Evolutionary conservation across 2,797 vertebrate species (phyloP).

Genomic region (Emys orbicularis): DNA sequence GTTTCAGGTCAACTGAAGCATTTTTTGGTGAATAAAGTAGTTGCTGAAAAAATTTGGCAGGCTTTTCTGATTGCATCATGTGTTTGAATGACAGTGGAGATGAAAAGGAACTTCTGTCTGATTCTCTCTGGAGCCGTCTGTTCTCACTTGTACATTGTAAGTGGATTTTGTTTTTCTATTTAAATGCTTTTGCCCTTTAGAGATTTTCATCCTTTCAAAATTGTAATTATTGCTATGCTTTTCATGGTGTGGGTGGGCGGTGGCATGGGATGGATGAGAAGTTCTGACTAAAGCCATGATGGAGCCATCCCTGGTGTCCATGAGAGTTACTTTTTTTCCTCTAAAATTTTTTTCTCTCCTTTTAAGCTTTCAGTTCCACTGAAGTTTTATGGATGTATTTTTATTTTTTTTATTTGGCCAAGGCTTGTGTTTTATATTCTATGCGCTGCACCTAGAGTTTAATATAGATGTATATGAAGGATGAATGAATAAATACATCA

Average conservation of each 20-base stretch:
- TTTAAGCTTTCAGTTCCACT: neutral
- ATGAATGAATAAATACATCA: neutral
- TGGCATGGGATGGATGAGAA: neutral
- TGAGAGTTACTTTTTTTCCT: neutral
- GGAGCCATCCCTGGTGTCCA: neutral
- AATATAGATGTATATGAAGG: neutral
- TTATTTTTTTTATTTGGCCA: neutral
- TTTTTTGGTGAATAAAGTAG: too few relatives aligned
- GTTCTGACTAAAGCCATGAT: neutral
- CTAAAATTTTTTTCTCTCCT: neutral
- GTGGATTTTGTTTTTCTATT: neutral
- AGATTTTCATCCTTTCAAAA: neutral
- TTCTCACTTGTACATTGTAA: neutral
- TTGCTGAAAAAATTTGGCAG: too few relatives aligned
- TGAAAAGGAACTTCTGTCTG: neutral
- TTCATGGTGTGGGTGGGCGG: neutral
- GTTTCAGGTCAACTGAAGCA: too few relatives aligned
- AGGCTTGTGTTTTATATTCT: neutral
- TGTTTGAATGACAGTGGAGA: too few relatives aligned
- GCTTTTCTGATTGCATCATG: too few relatives aligned
- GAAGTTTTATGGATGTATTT: neutral
- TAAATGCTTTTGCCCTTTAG: neutral
- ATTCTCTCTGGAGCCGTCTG: neutral
- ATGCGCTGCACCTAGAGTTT: neutral
- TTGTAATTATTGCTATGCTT: neutral